Evolutionary conservation across 2,888 invertebrate genomes (phyloP).

Genomic region (Cryptus viduatorius): DNA sequence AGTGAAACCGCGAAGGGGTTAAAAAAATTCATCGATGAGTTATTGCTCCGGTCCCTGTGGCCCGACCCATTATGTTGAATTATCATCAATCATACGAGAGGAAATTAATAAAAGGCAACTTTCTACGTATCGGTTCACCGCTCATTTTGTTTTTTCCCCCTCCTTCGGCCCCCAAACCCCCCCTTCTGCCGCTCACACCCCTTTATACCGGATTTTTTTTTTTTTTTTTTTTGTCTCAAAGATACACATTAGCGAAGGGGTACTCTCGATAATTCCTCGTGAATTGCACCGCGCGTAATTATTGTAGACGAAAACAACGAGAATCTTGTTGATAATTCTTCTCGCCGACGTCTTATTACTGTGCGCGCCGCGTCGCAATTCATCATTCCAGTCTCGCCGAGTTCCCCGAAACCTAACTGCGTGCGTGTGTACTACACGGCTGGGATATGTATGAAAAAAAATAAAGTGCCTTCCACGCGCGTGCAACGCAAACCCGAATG

Average conservation of each 20-base stretch:
- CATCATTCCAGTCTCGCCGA: slow-evolving; percentile 61
- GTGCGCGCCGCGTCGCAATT: slow-evolving; percentile 61
- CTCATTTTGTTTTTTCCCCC: slow-evolving; percentile 16
- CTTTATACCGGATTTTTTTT: background rate
- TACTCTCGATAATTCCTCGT: slow-evolving; percentile 19
- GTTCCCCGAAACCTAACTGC: slow-evolving; percentile 6
- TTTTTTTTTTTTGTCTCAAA: slow-evolving; percentile 20
- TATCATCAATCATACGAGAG: slow-evolving; percentile 76
- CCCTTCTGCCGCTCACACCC: background rate
- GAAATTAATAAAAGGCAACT: slow-evolving; percentile 76
- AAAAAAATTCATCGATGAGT: slow-evolving; percentile 72
- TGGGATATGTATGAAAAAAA: background rate
- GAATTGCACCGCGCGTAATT: slow-evolving; percentile 17
- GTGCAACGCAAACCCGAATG: slow-evolving; percentile 37
- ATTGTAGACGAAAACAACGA: slow-evolving; percentile 26
- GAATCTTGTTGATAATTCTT: slow-evolving; percentile 36
- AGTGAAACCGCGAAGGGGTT: slow-evolving; percentile 63
- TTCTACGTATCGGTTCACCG: slow-evolving; percentile 34
- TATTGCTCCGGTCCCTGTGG: slow-evolving; percentile 72
- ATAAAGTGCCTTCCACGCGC: slow-evolving; percentile 46
- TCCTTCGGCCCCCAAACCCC: background rate
- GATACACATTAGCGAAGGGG: background rate
- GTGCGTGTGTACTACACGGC: background rate
- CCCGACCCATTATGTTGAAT: slow-evolving; percentile 75
- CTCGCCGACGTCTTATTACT: slow-evolving; percentile 52